Conservation (phyloP, 2,113 vertebrate genomes). For the Scytalopus superciliaris region DNA sequence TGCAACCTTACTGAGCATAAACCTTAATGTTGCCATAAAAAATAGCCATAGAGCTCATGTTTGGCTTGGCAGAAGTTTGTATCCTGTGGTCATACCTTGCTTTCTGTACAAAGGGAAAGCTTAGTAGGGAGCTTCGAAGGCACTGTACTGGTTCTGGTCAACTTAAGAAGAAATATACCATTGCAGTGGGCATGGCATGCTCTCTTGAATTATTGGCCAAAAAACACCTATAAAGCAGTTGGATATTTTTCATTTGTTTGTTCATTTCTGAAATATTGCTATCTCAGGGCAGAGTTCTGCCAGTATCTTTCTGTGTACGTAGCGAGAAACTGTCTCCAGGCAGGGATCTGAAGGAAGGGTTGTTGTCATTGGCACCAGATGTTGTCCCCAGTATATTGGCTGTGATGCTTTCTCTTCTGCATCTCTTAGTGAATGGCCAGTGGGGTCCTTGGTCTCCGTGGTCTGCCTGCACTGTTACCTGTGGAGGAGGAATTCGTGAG, state of each 20-base stretch:
- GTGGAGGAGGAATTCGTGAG: conserved; percentile 87
- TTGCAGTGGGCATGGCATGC: background rate
- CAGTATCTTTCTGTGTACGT: background rate
- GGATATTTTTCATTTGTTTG: background rate
- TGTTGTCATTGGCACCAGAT: background rate
- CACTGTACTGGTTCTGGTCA: background rate
- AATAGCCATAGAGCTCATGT: background rate
- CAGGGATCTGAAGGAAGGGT: background rate
- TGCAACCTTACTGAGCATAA: background rate
- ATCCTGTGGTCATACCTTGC: background rate
- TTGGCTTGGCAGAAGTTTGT: background rate
- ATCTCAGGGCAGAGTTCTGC: background rate
- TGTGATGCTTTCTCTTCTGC: background rate
- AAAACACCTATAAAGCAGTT: background rate
- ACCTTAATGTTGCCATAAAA: background rate
- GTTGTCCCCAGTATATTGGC: background rate
- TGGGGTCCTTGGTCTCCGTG: conserved; percentile 98
- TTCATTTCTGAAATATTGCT: background rate
- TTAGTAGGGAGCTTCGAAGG: background rate
- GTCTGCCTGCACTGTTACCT: conserved; percentile 90
- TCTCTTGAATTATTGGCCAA: background rate
- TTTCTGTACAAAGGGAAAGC: background rate
- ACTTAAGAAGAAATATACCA: background rate
- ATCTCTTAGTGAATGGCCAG: conserved; percentile 85
- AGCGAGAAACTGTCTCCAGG: background rate